These are phyloP conservation scores for Amiota communis DNA, from an alignment of 2,888 invertebrate genomes.

Conservation along the genomic window DNA sequence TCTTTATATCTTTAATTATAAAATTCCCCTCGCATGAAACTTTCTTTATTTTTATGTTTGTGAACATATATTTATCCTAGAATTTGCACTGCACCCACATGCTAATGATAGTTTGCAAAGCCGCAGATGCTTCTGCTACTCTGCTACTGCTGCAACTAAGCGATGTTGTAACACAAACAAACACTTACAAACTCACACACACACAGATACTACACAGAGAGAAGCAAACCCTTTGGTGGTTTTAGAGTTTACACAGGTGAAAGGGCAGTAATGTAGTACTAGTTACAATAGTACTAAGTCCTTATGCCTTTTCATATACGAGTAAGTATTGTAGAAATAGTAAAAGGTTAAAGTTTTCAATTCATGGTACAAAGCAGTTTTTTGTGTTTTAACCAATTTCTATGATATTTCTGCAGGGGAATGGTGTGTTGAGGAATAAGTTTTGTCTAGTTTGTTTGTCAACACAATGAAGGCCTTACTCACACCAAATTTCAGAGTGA, in stretches of 20 bases:
- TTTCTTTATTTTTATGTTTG: neutral
- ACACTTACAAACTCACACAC: neutral
- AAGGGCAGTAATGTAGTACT: neutral
- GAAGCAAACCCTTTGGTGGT: neutral
- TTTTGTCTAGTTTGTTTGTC: neutral
- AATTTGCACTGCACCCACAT: constrained; percentile 40
- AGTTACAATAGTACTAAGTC: neutral
- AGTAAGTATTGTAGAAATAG: too few relatives aligned
- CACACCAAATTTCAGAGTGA: neutral
- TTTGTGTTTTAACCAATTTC: neutral
- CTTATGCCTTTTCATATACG: too few relatives aligned
- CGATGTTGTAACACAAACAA: neutral
- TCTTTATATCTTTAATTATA: neutral
- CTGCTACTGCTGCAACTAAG: neutral
- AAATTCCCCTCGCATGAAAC: neutral
- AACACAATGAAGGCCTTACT: neutral
- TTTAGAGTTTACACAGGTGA: neutral
- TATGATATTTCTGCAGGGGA: too few relatives aligned
- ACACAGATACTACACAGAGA: neutral
- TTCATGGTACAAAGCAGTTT: neutral
- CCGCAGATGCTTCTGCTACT: constrained; percentile 20
- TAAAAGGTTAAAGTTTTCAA: constrained; percentile 7
- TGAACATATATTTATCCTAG: neutral
- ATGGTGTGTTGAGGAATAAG: too few relatives aligned
- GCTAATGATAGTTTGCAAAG: constrained; percentile 53